These are phyloP conservation scores for Pseudanteris insignis DNA, from an alignment of 2,888 invertebrate genomes.

Conservation along the genomic window DNA sequence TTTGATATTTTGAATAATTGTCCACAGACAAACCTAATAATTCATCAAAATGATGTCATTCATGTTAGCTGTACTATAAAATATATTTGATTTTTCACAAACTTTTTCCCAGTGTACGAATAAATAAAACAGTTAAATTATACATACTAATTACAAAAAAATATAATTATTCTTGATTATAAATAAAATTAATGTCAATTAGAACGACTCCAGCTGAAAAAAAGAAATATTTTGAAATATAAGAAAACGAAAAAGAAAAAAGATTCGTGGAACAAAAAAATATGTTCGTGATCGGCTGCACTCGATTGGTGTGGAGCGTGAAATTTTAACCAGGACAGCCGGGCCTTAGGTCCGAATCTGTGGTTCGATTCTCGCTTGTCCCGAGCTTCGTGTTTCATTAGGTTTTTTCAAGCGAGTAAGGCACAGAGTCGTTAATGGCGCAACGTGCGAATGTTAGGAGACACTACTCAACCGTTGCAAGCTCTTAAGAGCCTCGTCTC, in stretches of 20 bases:
- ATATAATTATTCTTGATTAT: no score
- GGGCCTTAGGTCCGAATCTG: constrained; percentile 24
- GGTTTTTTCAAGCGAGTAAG: constrained; percentile 58
- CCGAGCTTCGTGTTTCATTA: constrained; percentile 22
- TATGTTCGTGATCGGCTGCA: constrained; percentile 15
- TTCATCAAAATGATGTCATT: no score
- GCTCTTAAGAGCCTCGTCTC: constrained; percentile 58
- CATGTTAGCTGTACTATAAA: no score
- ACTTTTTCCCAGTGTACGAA: no score
- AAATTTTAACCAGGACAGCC: constrained; percentile 41
- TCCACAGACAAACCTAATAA: no score
- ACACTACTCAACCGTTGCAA: constrained; percentile 60
- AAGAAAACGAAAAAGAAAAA: background rate
- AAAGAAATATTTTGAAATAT: background rate
- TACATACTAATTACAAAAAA: no score
- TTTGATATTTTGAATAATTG: no score
- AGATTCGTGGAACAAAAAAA: background rate
- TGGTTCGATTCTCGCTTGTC: constrained; percentile 28
- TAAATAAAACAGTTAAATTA: no score
- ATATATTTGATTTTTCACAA: no score
- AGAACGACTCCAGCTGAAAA: no score
- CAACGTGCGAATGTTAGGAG: constrained; percentile 60
- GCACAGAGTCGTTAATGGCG: constrained; percentile 57
- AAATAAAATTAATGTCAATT: background rate
- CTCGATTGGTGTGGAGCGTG: constrained; percentile 15